Conservation (phyloP, 1,140 invertebrate genomes). For the Drosophila elegans region DNA sequence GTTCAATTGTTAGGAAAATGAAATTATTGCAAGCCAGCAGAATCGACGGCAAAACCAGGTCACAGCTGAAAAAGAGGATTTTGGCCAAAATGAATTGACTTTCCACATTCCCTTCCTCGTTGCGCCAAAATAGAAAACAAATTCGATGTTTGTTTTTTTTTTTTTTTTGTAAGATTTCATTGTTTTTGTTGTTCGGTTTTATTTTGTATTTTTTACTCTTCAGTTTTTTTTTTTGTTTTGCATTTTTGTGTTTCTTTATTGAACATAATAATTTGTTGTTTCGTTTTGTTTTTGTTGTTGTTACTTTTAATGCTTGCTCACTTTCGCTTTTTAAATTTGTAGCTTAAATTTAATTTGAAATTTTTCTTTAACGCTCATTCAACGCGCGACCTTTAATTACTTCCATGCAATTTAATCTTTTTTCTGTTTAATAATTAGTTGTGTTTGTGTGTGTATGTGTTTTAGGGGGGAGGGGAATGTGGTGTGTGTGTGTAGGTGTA, state of each 20-base stretch:
- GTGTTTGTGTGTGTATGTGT: conserved; percentile 3
- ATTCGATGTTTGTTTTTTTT: neutral
- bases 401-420: conserved; percentile 25
- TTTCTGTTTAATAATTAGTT: conserved; percentile 26
- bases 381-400: conserved; percentile 42
- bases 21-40: conserved; percentile 68
- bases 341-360: conserved; percentile 73
- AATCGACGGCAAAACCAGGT: conserved; percentile 43
- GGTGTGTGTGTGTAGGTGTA: conserved; percentile 34
- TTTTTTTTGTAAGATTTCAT: conserved; percentile 72
- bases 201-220: conserved; percentile 77
- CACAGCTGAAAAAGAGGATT: conserved; percentile 40
- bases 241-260: conserved; percentile 73
- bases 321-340: conserved; percentile 68
- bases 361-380: conserved; percentile 36
- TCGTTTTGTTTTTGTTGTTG: conserved; percentile 54
- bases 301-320: conserved; percentile 79
- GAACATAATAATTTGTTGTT: conserved; percentile 80
- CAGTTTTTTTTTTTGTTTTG: conserved; percentile 38
- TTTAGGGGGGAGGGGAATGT: conserved; percentile 8
- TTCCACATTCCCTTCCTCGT: conserved; percentile 6
- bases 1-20: conserved; percentile 71
- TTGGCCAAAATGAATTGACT: conserved; percentile 42
- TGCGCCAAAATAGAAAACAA: conserved; percentile 4
- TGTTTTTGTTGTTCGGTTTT: conserved; percentile 69